Conservation (phyloP, 2,797 vertebrate genomes). For the Novumbra hubbsi region DNA sequence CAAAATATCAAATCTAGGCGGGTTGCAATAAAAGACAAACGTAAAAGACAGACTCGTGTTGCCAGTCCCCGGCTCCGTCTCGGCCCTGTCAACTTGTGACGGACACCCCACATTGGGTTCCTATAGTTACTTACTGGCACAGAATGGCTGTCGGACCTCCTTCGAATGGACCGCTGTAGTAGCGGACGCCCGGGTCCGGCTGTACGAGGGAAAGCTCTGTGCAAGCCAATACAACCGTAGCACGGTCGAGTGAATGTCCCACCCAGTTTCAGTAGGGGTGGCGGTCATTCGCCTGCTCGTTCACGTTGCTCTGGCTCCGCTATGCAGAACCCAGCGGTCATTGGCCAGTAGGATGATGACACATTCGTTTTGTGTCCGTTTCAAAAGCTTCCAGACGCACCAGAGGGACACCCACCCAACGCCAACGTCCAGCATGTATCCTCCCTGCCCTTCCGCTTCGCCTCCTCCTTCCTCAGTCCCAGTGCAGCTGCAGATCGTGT, state of each 20-base stretch:
- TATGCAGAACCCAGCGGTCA: not conserved
- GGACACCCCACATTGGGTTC: not conserved
- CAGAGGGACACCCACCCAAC: not conserved
- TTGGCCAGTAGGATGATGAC: not conserved
- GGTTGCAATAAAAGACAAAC: slow-evolving; percentile 39
- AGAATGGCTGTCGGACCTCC: not conserved
- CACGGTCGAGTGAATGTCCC: not conserved
- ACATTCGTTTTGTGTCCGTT: not conserved
- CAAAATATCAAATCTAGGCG: not conserved
- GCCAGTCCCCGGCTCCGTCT: not conserved
- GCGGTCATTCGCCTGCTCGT: not conserved
- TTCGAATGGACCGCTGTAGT: not conserved
- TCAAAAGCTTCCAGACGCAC: not conserved
- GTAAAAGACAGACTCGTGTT: slow-evolving; percentile 15
- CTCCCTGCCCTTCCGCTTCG: slow-evolving; percentile 4
- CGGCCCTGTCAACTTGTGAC: not conserved
- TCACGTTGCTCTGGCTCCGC: slow-evolving; percentile 37
- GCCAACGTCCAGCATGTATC: not conserved
- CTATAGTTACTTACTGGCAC: slow-evolving; percentile 15
- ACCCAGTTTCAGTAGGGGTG: not conserved
- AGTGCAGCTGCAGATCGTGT: slow-evolving; percentile 91
- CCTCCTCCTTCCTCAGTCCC: slow-evolving; percentile 76
- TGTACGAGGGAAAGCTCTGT: not conserved
- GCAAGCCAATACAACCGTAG: slow-evolving; percentile 1
- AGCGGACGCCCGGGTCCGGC: not conserved